Evolutionary conservation across 2,113 vertebrate species (phyloP), one percentile per base, ranked within the genome.

Genomic region (Zeus faber): DNA sequence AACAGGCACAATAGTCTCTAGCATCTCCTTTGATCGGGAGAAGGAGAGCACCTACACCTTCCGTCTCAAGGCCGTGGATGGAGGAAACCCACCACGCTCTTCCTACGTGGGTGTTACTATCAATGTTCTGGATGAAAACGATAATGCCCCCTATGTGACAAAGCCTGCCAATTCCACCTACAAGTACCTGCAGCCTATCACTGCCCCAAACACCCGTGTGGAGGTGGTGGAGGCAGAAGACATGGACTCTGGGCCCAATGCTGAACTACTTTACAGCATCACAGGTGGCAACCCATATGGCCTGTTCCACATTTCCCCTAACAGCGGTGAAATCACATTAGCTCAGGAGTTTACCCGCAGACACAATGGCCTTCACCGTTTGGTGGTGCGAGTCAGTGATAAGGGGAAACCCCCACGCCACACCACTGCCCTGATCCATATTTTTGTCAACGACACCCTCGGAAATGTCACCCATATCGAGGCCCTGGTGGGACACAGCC

Each of bases 11-110:
- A 98, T 99, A 54, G 89, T 98, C 52, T 99, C 97, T 29, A 97
- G 93, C 72, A 93, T 98, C 73, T 97, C 95, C 20, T 99, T 99
- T 0, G 97, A 99, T 66, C 91, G 97, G 3, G 97, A 98, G 68
- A 96, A 95, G 58, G 95, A 99, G 46, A 96, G 93, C 75, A 98
- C 94, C 0, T 99, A 99, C 65, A 98, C 94, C 4, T 99, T 99
- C 82, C 91, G 93, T 1, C 86, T 99, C 33, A 98, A 95, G 83
- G 97, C 97, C 0, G 91, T 99, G 26, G 97, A 99, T 0, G 83
- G 90, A 0, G 97, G 97, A 0, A 87, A 93, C 27, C 96, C 96
- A 0, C 94, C 95, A 27, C 89, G 95, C 26, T 97, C 94, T 6
- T 94, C 97, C 9, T 98, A 95, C 0, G 97, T 98, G 0, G 96